Conservation (phyloP, 2,888 invertebrate species). For the Monopis laevigella region DNA sequence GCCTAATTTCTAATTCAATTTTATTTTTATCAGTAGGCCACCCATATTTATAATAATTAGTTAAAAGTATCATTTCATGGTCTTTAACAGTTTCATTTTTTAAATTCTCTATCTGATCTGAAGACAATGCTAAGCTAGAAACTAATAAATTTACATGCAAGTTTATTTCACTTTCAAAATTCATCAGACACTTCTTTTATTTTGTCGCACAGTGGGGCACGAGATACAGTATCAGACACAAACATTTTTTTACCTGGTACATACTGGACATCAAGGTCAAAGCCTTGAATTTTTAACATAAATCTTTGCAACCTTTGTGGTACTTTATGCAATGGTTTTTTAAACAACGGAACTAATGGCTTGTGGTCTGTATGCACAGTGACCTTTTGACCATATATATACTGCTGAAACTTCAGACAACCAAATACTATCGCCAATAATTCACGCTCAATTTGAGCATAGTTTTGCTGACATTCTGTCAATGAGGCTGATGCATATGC, state of each 20-base stretch:
- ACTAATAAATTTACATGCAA: constrained; percentile 4
- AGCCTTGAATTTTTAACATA: constrained; percentile 21
- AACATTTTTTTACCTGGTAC: constrained; percentile 24
- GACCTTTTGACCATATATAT: constrained; percentile 13
- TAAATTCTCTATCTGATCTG: no score
- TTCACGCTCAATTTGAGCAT: constrained; percentile 23
- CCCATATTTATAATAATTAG: not conserved
- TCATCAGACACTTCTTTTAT: constrained; percentile 2
- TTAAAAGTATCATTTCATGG: no score
- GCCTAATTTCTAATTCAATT: not conserved
- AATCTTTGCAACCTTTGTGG: constrained; percentile 24
- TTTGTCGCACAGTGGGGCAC: constrained; percentile 17
- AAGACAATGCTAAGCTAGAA: no score
- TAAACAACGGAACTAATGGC: constrained; percentile 24
- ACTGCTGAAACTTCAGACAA: constrained; percentile 20
- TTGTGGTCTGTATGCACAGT: constrained; percentile 25
- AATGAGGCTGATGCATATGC: constrained; percentile 22
- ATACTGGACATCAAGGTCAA: constrained; percentile 22
- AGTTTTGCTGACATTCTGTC: constrained; percentile 17
- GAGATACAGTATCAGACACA: constrained; percentile 26
- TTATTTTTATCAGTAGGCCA: not conserved
- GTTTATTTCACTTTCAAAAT: not conserved
- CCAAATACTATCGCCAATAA: constrained; percentile 20
- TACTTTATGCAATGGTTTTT: constrained; percentile 19
- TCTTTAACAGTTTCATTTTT: no score